Evolutionary conservation across 2,797 vertebrate species (phyloP), one percentile per base, ranked within the genome.

Genomic region (Coranthus polyacanthus): DNA sequence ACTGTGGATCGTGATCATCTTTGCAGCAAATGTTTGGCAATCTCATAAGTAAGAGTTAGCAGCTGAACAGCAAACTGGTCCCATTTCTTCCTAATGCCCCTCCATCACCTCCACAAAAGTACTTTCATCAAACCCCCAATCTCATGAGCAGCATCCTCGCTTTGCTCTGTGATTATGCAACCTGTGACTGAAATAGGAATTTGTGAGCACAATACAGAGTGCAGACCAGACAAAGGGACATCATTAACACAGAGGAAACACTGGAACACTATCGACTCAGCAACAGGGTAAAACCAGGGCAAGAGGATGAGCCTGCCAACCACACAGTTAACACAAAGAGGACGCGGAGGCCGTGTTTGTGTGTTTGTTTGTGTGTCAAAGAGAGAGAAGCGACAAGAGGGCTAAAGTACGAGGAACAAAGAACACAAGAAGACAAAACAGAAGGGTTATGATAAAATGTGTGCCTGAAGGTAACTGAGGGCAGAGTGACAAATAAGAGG

Each of bases 231-330:
- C 81, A 90, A 90, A 86, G 63, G 73, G 79, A 65, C 87, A 88
- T 89, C 84, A 85, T 89, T 89, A 89, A 66, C 79, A 61, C 79
- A 67, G 78, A 45, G 12, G 71, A 79, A 75, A 85, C 56, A 67
- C 78, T 72, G 72, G 72, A 68, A 43, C 59, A 17, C 74, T 69
- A 89, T 87, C 82, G 76, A 88, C 81, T 83, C 78, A 73, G 68
- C 67, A 38, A 38, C 42, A 42, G 81, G 82, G 75, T 87, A 75
- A 89, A 82, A 81, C 39, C 62, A 68, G 86, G 72, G 58, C 67
- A 78, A 59, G 64, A 70, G 79, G 73, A 75, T 53, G 69, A 78
- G 79, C 36, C 65, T 77, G 67, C 70, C 74, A 70, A 67, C 55
- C 68, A 41, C 64, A 82, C 26, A 50, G 44, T 60, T 41, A 37